Evolutionary conservation across 1,140 invertebrate genomes (phyloP), one percentile per base, ranked within the genome.

Genomic region (Sycobia sp.): DNA sequence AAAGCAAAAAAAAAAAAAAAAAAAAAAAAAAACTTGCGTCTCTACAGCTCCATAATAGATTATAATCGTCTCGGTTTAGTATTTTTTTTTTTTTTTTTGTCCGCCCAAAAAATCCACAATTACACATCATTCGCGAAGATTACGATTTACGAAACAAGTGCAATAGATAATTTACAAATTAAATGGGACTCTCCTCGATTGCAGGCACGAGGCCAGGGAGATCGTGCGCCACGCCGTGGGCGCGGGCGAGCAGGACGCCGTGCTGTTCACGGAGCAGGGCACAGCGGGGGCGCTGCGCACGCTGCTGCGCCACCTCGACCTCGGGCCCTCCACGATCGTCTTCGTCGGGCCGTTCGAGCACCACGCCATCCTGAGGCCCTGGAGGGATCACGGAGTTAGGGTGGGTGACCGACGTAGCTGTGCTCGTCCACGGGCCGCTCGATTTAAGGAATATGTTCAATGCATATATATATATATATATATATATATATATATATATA

Each of bases 331-430:
- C 29, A 88, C 88, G 7, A 84, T 89, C 1, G 86, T 93, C 18
- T 91, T 96, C 77, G 89, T 93, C n/a, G 92, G 91, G 1, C 90
- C 91, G 1, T 89, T 88, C 75, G 93, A 96, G 76, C 92, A 95
- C 67, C 90, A 94, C 74, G 89, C 90, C 13, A 93, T 92, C 76
- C 79, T 96, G 18, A 83, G 90, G 54, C 91, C 93, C 36, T 96
- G 94, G 94, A 85, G 87, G 65, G 92, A 95, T 76, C 83, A 86
- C 44, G 88, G 87, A 32, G 87, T 89, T 65, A 88, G 90, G 86
- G 92, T 94, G 83, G 77, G 78, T 71, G 50, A 22, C 27, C 5
- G 5, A 32, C 29, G 5, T 4, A 11, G 29, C 29, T 32, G 5
- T 32, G n/a, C n/a, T n/a, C n/a, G n/a, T n/a, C n/a, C n/a, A n/a